Evolutionary conservation across 2,888 invertebrate species (phyloP), one percentile per base, ranked within the genome.

Genomic region (Pheosia gnoma): DNA sequence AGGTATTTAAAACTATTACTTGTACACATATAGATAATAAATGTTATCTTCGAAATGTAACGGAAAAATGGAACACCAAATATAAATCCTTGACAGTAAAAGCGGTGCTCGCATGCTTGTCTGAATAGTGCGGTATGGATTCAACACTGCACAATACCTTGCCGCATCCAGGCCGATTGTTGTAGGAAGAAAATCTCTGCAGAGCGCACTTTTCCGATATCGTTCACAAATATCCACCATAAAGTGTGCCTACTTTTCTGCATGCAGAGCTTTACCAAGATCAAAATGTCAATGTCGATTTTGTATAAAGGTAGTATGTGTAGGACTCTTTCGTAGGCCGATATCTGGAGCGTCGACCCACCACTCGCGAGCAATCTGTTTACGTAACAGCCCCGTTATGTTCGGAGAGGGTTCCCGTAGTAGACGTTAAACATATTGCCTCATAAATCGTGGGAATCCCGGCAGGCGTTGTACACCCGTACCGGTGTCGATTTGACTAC

Each of bases 371-470:
- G 90, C 92, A 92, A 93, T 93, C 90, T 93, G 91, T 93, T 93
- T 93, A 91, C 91, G 92, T 93, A 93, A 93, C 92, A 89, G 88
- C 88, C 88, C 92, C 93, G 92, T 93, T 93, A 93, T 90, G 90
- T 88, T 89, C 88, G 78, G 88, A 89, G 91, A 91, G 91, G 91
- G 91, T 90, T 91, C 85, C 82, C 91, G 89, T 87, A 89, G 85
- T 90, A 91, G 93, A 93, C 93, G 92, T 92, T 93, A 91, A 93
- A 93, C 93, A 93, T 93, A 93, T 93, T 93, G 91, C 93, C 91
- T 88, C 92, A 93, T 93, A 93, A 93, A 93, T 93, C 91, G 86
- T 87, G 87, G 82, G 91, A 90, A 93, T 93, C 93, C 93, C 89
- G 84, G 86, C 91, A 82, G 87, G 83, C 85, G 85, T 83, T 84